Conservation (phyloP, 1,140 invertebrate genomes). For the Drosophila repleta region DNA sequence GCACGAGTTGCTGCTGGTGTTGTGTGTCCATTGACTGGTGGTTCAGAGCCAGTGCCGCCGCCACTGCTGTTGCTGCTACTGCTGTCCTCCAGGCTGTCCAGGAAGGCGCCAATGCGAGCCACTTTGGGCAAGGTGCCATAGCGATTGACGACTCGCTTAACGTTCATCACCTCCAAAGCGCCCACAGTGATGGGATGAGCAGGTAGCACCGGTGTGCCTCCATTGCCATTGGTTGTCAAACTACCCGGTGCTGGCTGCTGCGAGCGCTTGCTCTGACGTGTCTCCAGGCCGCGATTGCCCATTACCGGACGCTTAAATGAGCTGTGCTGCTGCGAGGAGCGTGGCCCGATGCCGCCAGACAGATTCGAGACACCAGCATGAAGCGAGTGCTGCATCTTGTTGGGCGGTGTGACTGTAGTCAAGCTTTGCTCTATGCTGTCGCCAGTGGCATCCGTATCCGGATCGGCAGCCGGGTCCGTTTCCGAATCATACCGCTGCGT, state of each 20-base stretch:
- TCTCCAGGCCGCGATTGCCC: slow-evolving; percentile 85
- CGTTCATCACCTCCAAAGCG: slow-evolving; percentile 97
- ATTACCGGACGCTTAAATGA: slow-evolving; percentile 86
- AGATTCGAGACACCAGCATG: slow-evolving; percentile 62
- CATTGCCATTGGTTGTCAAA: slow-evolving; percentile 40
- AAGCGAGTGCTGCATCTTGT: slow-evolving; percentile 79
- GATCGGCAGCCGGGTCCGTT: slow-evolving; percentile 87
- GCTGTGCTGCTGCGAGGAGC: slow-evolving; percentile 77
- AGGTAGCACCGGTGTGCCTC: slow-evolving; percentile 20
- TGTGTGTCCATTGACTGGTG: slow-evolving; percentile 61
- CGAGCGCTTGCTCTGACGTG: slow-evolving; percentile 86
- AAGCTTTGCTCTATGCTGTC: slow-evolving; percentile 74
- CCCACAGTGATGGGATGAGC: slow-evolving; percentile 87
- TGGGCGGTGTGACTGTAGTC: slow-evolving; percentile 39
- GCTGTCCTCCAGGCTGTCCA: slow-evolving; percentile 91
- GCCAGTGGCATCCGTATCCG: slow-evolving; percentile 86
- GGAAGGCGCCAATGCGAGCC: slow-evolving; percentile 96
- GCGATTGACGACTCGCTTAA: slow-evolving; percentile 97
- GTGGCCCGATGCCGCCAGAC: slow-evolving; percentile 62
- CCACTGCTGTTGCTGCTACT: slow-evolving; percentile 22
- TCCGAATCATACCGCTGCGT: slow-evolving; percentile 85
- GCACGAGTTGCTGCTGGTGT: slow-evolving; percentile 40
- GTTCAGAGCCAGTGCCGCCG: slow-evolving; percentile 14
- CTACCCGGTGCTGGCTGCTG: slow-evolving; percentile 81
- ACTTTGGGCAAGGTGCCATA: slow-evolving; percentile 98